phyloP scores from a whole-genome alignment of 2,888 invertebrate genomes.

The Scrobipalpa costella region DNA sequence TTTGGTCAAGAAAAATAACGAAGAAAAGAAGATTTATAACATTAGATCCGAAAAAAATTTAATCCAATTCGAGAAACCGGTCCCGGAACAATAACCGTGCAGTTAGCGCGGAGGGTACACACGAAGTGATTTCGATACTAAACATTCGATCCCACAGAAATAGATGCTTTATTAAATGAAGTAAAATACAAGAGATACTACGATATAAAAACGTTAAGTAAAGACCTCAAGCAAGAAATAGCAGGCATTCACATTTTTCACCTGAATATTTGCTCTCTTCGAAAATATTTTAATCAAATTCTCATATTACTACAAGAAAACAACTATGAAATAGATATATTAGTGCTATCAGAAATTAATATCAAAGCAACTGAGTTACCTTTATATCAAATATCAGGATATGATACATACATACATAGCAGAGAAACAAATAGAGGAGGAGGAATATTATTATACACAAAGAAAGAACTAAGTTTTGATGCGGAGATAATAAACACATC shows the following conservation, averaged over 20 bases:
- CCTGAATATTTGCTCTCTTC: too few species aligned
- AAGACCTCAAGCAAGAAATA: too few species aligned
- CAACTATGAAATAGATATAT: too few species aligned
- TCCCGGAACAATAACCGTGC: not conserved
- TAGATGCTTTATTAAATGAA: too few species aligned
- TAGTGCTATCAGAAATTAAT: constrained; percentile 22
- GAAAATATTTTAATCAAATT: too few species aligned
- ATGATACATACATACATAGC: not conserved
- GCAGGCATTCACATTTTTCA: too few species aligned
- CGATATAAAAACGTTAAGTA: too few species aligned
- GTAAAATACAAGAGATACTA: too few species aligned
- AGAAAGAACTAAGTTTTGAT: not conserved
- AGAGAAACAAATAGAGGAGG: constrained; percentile 15
- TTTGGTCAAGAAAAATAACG: constrained; percentile 16
- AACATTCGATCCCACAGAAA: not conserved
- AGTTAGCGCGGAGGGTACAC: not conserved
- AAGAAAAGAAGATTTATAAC: constrained; percentile 3
- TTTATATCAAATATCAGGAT: constrained; percentile 12
- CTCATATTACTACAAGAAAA: too few species aligned
- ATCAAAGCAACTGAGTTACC: constrained; percentile 20
- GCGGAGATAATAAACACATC: too few species aligned
- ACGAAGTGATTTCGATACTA: constrained; percentile 5
- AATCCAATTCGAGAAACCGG: not conserved
- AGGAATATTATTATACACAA: constrained; percentile 9
- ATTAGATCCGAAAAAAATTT: constrained; percentile 1